These are phyloP conservation scores for Chymomyza caudatula DNA, from an alignment of 2,888 invertebrate species.

Conservation along the genomic window DNA sequence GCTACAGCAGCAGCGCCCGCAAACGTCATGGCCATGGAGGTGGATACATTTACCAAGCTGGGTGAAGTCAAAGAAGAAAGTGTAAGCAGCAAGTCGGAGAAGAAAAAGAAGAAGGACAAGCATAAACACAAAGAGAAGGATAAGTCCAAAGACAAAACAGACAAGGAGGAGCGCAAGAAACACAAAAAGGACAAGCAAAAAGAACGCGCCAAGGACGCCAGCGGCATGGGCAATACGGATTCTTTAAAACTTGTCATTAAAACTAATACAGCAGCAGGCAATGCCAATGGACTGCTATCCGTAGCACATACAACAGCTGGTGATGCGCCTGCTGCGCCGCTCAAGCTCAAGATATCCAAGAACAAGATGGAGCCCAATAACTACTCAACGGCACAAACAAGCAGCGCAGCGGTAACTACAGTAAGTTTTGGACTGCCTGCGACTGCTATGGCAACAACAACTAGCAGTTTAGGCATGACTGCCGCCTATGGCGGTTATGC, in stretches of 20 bases:
- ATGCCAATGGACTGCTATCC: conserved; percentile 48
- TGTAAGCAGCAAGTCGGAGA: conserved; percentile 66
- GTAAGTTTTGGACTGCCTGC: conserved; percentile 20
- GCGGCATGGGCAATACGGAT: conserved; percentile 44
- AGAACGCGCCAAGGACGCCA: conserved; percentile 79
- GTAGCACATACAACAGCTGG: conserved; percentile 30
- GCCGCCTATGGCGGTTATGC: conserved; percentile 30
- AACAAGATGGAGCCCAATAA: conserved; percentile 82
- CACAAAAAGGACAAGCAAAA: conserved; percentile 83
- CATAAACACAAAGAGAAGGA: conserved; percentile 90
- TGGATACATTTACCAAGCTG: conserved; percentile 48
- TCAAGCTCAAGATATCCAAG: conserved; percentile 90
- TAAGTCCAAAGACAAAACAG: conserved; percentile 82
- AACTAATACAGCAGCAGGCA: conserved; percentile 82
- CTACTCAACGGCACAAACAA: conserved; percentile 40
- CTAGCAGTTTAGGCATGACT: background rate
- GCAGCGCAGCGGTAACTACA: background rate
- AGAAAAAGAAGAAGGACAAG: conserved; percentile 87
- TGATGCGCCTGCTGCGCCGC: conserved; percentile 74
- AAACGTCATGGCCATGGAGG: conserved; percentile 25
- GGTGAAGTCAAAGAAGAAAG: conserved; percentile 42
- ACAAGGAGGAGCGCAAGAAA: conserved; percentile 84
- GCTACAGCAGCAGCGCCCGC: conserved; percentile 13
- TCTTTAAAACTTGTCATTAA: conserved; percentile 85
- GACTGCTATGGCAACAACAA: background rate